These are phyloP conservation scores for Hypomecis atomaria DNA, from an alignment of 2,888 invertebrate genomes.

Conservation along the genomic window DNA sequence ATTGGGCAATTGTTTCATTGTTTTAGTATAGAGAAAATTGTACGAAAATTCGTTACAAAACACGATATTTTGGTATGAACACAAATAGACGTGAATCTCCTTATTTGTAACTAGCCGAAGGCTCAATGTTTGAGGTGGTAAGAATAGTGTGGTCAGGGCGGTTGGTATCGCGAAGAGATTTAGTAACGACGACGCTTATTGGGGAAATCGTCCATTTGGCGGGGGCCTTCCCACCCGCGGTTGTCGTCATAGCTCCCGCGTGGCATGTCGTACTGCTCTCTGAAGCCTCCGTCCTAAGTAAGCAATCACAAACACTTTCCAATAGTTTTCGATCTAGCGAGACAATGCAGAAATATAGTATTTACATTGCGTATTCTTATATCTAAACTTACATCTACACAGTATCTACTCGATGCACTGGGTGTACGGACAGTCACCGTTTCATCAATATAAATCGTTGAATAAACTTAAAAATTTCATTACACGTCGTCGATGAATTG, in stretches of 20 bases:
- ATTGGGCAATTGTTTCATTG: no score
- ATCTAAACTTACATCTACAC: constrained; percentile 32
- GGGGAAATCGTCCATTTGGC: constrained; percentile 86
- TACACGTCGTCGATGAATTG: constrained; percentile 33
- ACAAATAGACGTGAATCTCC: constrained; percentile 18
- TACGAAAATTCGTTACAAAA: no score
- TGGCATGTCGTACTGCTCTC: constrained; percentile 82
- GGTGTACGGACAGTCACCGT: neutral
- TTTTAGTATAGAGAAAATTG: no score
- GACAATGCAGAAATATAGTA: constrained; percentile 33
- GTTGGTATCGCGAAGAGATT: constrained; percentile 44
- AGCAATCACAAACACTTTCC: constrained; percentile 80
- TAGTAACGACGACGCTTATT: constrained; percentile 88
- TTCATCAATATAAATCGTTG: neutral
- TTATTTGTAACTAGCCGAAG: constrained; percentile 44
- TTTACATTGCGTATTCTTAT: constrained; percentile 18
- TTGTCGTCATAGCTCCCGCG: constrained; percentile 78
- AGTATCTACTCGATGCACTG: constrained; percentile 1
- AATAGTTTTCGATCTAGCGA: constrained; percentile 61
- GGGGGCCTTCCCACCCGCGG: constrained; percentile 84
- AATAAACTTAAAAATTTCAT: constrained; percentile 36
- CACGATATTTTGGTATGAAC: constrained; percentile 7
- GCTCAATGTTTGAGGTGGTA: constrained; percentile 32
- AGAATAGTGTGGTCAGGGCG: neutral
- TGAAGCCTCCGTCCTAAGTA: constrained; percentile 83